Base-by-base conservation (phyloP, 2,797 vertebrate genomes). In the Lagodon rhomboides region DNA sequence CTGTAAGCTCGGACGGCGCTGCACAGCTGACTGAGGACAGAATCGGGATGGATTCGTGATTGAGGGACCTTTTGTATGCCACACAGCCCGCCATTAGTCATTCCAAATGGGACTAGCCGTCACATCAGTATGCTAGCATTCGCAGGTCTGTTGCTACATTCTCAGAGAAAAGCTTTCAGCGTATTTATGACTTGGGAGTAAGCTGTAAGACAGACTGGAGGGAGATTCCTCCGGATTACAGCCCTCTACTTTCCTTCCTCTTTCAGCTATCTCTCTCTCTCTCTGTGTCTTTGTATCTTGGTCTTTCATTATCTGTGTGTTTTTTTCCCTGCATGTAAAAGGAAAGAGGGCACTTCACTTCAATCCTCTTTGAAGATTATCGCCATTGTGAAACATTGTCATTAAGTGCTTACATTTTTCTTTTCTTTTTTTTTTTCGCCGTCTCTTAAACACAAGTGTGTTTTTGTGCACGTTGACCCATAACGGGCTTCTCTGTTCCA, bases 161-260 rank as follows among this genome's bases (percentile, higher is more conserved):
- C 91, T 90, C 85, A 63, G 70, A 80, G 78, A 84, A 86, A 91
- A 79, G 83, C 78, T 75, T 82, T 80, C 44, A 49, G 73, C 6
- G 38, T 83, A 71, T 93, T 93, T 92, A 93, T 90, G 90, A 93
- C 90, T 89, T 90, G 62, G 79, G 87, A 92, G 87, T 89, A 91
- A 93, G 89, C 89, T 93, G 88, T 80, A 90, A 94, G 70, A 74
- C 81, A 85, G 87, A 85, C 80, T 27, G 67, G 64, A 79, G 58
- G 84, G 89, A 79, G 79, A 88, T 81, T 89, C 77, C 60, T 84
- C 56, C 53, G 63, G 80, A 84, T 89, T 79, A 76, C 51, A 53
- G 30, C 23, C 62, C 49, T 73, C 53, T 75, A 47, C 44, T n/a
- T 61, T 60, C 72, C n/a, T 23, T 22, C 53, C 25, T 62, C 43